Base-by-base conservation (phyloP, 37 sponge, comb jelly and placozoan species). In the Oopsacas minuta region DNA sequence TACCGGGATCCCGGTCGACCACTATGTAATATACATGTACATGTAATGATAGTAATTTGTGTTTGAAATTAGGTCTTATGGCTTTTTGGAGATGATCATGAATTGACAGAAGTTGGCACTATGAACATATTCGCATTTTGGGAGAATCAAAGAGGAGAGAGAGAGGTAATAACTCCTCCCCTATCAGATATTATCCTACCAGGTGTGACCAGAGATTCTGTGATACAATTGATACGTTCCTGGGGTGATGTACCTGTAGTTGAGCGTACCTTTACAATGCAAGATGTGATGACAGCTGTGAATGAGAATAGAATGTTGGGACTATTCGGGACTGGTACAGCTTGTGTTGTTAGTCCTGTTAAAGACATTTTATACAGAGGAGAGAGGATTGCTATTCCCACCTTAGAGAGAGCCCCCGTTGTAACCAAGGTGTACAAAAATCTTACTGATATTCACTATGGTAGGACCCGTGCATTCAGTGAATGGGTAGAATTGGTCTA, bases 321-420 rank as follows among this genome's bases (percentile, higher is more conserved):
- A 81, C 87, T 95, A 52, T 99, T 99, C 94, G 99, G 99, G n/a
- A 84, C 94, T 39, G 99, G 99, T 0, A 99, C 99, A 17, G 99
- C 99, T 1, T 95, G 96, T 88, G 96, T 99, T 35, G 96, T 99
- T 0, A 91, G 93, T 82, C 99, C 99, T 35, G 88, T 99, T 34
- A 82, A 87, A 81, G 88, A 83, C 83, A 99, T 99, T 20, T 88
- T 87, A 23, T 99, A 85, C 69, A 34, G 75, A 5, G 75, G 75
- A 61, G 75, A 91, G 89, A 84, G 82, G 30, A 85, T 91, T n/a
- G 81, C 1, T 3, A 93, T 93, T 36, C 94, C 94, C 1, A 91
- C 91, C 10, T 89, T 93, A 91, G 90, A 90, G 23, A 90, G 84
- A 86, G 91, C 91, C 25, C 85, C 87, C 37, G 94, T 93, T 15